Evolutionary conservation across 1,140 invertebrate genomes (phyloP).

Genomic region (Dryas iulia): DNA sequence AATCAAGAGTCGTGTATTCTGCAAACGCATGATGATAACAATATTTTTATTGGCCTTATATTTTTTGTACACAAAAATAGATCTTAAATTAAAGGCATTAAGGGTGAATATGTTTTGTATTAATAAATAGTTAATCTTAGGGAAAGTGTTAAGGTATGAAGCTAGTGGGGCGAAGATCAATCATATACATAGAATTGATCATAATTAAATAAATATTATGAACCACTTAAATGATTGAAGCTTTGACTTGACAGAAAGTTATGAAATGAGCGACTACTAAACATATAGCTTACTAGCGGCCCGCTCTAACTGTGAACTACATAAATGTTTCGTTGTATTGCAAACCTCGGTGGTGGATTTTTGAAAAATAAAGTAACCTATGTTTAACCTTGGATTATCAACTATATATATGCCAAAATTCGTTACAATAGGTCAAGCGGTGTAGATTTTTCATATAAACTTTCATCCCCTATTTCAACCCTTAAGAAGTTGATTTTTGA

Average conservation of each 20-base stretch:
- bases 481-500: too few species aligned
- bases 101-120: not conserved
- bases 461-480: too few species aligned
- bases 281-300: too few species aligned
- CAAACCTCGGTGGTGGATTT: too few species aligned
- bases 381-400: too few species aligned
- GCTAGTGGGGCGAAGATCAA: not conserved
- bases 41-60: slow-evolving; percentile 13
- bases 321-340: too few species aligned
- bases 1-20: slow-evolving; percentile 25
- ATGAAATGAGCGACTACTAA: too few species aligned
- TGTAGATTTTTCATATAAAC: too few species aligned
- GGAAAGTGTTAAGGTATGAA: slow-evolving; percentile 19
- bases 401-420: too few species aligned
- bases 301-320: too few species aligned
- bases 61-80: not conserved
- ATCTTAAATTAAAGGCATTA: not conserved
- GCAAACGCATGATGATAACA: slow-evolving; percentile 21
- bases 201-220: slow-evolving; percentile 20
- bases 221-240: not conserved
- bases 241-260: not conserved
- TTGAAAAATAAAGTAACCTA: too few species aligned
- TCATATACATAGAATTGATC: slow-evolving; percentile 16
- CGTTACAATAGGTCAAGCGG: too few species aligned
- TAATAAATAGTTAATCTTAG: not conserved